A percentile compares a stretch with the other conserved stretches of the same genome.
These are phyloP conservation scores for Tricholaema leucomelas DNA, from an alignment of 2,113 vertebrate species.

Conservation along the genomic window DNA sequence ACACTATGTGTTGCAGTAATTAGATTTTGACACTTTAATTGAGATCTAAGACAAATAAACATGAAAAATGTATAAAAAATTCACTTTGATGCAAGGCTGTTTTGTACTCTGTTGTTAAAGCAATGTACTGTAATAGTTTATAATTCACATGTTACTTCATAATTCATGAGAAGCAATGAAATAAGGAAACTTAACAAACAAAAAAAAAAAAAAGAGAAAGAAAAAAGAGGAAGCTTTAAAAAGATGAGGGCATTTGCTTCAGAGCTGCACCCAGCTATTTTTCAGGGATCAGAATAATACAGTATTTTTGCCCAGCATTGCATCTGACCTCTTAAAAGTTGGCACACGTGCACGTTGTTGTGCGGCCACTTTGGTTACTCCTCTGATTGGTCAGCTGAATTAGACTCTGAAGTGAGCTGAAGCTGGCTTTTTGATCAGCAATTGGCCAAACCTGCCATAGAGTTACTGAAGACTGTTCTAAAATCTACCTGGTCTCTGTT, in stretches of 20 bases:
- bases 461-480: neutral
- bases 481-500: neutral
- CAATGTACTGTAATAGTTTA: neutral
- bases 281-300: neutral
- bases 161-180: constrained; percentile 40
- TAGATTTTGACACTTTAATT: constrained; percentile 67
- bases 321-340: neutral
- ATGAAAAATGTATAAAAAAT: constrained; percentile 63
- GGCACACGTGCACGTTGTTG: neutral
- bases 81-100: constrained; percentile 14
- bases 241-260: neutral
- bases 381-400: neutral
- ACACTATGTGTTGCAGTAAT: constrained; percentile 35
- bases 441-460: neutral
- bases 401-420: neutral
- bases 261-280: neutral
- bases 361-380: neutral
- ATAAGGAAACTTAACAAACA: neutral
- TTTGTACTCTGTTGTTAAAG: constrained; percentile 54
- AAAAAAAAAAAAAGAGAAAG: no score
- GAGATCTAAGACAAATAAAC: constrained; percentile 62
- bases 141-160: neutral
- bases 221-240: neutral
- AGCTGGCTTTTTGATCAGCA: neutral
- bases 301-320: neutral